Percentiles rank a stretch among this genome's conserved stretches.
Conservation (phyloP, 2,797 vertebrate species). For the Pipistrellus pygmaeus region DNA sequence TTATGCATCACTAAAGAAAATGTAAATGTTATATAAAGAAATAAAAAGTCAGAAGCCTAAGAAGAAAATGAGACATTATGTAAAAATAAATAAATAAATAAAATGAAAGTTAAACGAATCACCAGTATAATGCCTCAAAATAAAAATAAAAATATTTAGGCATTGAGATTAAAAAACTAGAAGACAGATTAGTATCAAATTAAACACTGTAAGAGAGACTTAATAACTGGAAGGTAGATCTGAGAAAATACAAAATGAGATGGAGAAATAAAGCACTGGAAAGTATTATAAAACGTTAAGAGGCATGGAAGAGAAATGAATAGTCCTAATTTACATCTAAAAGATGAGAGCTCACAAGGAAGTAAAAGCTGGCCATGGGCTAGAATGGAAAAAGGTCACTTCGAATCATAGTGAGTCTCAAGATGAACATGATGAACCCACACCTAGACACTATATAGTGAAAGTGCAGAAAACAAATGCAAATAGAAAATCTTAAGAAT, state of each 20-base stretch:
- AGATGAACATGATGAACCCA: neutral
- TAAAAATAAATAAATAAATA: neutral
- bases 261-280: neutral
- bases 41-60: slow-evolving; percentile 2
- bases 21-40: neutral
- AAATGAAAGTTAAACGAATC: neutral
- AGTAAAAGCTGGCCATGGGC: neutral
- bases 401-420: neutral
- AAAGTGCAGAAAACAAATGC: neutral
- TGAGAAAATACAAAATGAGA: slow-evolving; percentile 7
- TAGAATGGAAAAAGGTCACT: neutral
- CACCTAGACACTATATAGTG: neutral
- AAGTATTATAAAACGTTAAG: neutral
- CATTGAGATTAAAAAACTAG: neutral
- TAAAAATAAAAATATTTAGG: neutral
- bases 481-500: neutral
- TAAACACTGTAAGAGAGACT: neutral
- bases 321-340: neutral
- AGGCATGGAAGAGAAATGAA: neutral
- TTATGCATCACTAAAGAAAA: neutral
- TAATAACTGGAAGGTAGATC: neutral
- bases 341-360: neutral
- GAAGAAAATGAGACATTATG: neutral
- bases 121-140: neutral
- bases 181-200: neutral